Evolutionary conservation across 1,140 invertebrate species (phyloP), one percentile per base, ranked within the genome.

Genomic region (Drosophila neocordata): DNA sequence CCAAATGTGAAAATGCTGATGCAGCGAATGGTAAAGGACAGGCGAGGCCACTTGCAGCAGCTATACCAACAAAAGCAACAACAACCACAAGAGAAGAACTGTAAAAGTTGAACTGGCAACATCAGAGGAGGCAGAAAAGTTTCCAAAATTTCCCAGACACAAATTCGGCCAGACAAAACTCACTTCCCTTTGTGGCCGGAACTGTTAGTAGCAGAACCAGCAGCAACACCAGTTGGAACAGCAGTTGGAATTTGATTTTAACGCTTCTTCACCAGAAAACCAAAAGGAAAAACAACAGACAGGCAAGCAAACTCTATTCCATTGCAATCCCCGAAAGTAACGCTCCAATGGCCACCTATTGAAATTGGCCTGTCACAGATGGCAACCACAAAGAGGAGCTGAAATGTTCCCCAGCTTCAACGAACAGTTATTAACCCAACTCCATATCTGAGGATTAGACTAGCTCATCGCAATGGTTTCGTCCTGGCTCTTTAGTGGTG

Each of bases 211-310:
- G 68, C 72, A 31, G 4, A 31, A 31, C 27, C 27, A 31, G 4
- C 27, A 31, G 27, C 27, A 24, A 2, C 24, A 24, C 24, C 24
- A 24, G 24, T 4, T 24, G 4, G 1, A 24, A 24, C 24, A 68
- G 56, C 65, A 79, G 72, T 77, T 73, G 62, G 68, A 82, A 87
- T 87, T 87, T 87, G 78, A 87, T 87, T 87, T 82, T 75, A 68
- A 68, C 82, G 74, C 82, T 71, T 77, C 59, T 79, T 37, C 64
- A 58, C 59, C 64, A 69, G 66, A 65, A 51, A 65, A 52, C 69
- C 73, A 34, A 48, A 62, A 60, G 52, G 51, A 22, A 13, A 27
- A 57, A 11, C 37, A 78, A 64, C 22, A 24, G 22, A 4, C 22
- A 24, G 22, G 56, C 63, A 61, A 64, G 56, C 63, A 61, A 64